Percentiles rank a stretch among this genome's conserved stretches.
These are phyloP conservation scores for Onychomys leucogaster DNA, from an alignment of 2,797 vertebrate species.

Conservation along the genomic window DNA sequence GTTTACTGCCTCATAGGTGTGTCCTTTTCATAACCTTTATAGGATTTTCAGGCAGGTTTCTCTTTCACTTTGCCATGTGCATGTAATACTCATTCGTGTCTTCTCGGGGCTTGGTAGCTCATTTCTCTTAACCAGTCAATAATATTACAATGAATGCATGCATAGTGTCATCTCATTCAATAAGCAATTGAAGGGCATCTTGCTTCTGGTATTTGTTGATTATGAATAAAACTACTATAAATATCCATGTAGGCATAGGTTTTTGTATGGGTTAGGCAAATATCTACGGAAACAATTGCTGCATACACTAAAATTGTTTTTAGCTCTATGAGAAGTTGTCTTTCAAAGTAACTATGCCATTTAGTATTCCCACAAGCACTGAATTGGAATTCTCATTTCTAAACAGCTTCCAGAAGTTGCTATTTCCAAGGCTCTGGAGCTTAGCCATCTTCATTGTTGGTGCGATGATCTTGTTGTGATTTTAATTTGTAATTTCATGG, in stretches of 20 bases:
- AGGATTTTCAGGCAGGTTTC: background rate
- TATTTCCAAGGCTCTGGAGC: background rate
- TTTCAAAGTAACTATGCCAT: background rate
- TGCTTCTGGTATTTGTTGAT: background rate
- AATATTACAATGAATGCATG: background rate
- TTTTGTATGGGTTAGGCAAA: background rate
- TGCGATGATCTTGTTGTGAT: background rate
- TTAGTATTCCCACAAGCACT: background rate
- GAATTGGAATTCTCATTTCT: background rate
- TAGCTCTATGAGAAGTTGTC: background rate
- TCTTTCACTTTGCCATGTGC: background rate
- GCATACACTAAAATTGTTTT: background rate
- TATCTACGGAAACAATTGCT: background rate
- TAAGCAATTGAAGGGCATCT: background rate
- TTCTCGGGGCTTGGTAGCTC: background rate
- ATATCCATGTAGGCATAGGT: background rate
- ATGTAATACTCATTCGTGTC: background rate
- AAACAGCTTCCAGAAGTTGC: background rate
- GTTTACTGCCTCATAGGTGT: background rate
- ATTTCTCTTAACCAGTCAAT: background rate
- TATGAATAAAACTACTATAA: background rate
- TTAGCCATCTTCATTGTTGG: background rate
- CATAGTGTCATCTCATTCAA: background rate
- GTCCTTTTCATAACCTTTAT: background rate
- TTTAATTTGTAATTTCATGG: conserved; percentile 26